Conservation (phyloP, 2,113 vertebrate genomes). For the Gymnobelideus leadbeateri region DNA sequence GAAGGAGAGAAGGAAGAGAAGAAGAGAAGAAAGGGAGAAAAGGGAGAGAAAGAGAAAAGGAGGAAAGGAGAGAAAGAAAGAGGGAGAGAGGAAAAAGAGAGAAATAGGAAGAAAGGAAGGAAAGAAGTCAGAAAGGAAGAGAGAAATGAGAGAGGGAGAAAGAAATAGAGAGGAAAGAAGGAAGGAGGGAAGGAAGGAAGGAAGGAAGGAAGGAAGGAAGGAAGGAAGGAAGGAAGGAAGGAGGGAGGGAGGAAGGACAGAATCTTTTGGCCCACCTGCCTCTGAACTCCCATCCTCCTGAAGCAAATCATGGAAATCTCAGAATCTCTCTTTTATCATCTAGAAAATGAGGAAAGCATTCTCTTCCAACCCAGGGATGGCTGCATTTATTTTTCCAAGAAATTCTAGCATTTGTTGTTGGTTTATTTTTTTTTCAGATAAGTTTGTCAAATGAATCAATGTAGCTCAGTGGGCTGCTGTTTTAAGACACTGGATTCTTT, state of each 20-base stretch:
- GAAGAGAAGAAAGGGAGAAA: too few species aligned
- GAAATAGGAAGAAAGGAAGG: too few species aligned
- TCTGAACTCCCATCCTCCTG: background rate
- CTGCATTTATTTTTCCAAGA: background rate
- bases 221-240: background rate
- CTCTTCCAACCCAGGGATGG: background rate
- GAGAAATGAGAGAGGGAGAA: too few species aligned
- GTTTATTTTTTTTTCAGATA: background rate
- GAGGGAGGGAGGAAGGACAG: background rate
- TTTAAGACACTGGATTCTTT: background rate
- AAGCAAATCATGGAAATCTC: background rate
- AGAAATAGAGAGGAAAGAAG: too few species aligned
- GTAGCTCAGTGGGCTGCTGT: background rate
- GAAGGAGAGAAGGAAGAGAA: background rate
- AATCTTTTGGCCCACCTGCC: constrained; percentile 1
- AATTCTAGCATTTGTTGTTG: background rate
- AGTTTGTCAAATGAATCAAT: background rate
- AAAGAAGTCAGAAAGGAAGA: background rate
- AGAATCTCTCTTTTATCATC: background rate
- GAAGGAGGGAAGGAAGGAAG: too few species aligned
- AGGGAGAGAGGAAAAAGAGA: background rate
- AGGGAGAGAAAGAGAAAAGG: too few species aligned
- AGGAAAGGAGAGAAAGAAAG: background rate
- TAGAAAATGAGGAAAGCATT: background rate
- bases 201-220: background rate